phyloP scores from a whole-genome alignment of 2,113 vertebrate genomes.

The Larimichthys crocea region DNA sequence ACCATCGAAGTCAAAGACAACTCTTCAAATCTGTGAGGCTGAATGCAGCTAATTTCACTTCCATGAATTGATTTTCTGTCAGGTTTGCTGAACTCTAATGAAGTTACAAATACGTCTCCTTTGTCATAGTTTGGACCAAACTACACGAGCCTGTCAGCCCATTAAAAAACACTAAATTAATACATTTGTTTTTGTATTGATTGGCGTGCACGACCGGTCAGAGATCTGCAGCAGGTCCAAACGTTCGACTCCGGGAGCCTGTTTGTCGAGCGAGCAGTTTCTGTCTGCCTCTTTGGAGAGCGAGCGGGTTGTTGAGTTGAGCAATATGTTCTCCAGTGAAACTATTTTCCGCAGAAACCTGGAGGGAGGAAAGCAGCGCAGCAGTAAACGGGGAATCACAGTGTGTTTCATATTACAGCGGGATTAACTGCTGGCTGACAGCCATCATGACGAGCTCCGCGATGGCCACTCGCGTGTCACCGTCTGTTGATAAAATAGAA shows the following conservation, averaged over 20 bases:
- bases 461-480: neutral
- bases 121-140: neutral
- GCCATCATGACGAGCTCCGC: neutral
- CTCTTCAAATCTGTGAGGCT: no score
- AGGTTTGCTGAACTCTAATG: neutral
- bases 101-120: neutral
- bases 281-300: neutral
- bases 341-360: slow-evolving; percentile 46
- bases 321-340: slow-evolving; percentile 59
- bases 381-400: slow-evolving; percentile 4
- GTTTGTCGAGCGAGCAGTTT: slow-evolving; percentile 34
- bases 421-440: slow-evolving; percentile 10
- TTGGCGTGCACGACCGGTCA: neutral
- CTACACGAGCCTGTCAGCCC: no score
- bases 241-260: neutral
- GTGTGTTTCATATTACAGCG: slow-evolving; percentile 43
- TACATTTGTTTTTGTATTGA: neutral
- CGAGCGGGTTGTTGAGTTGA: slow-evolving; percentile 60
- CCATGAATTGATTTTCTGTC: no score
- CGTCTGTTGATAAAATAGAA: slow-evolving; percentile 3
- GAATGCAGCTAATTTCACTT: no score
- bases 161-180: neutral
- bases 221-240: neutral
- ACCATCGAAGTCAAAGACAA: no score
- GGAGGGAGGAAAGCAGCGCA: slow-evolving; percentile 16